These are phyloP conservation scores for Tapera naevia DNA, from an alignment of 2,797 vertebrate genomes.

Conservation along the genomic window DNA sequence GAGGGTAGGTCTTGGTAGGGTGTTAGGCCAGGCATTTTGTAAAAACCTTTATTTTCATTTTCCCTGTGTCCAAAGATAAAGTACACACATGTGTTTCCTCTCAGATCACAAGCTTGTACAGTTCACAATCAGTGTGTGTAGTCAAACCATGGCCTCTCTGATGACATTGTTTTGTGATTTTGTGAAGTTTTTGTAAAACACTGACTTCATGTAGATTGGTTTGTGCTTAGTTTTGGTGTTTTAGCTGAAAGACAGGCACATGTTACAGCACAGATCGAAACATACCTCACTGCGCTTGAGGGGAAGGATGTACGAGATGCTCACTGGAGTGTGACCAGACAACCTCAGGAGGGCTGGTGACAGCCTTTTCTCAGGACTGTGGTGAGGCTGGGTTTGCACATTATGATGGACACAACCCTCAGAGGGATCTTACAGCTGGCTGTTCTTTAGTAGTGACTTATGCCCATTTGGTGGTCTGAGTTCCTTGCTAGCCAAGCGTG, in stretches of 20 bases:
- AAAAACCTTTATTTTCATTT: constrained; percentile 20
- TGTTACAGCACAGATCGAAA: background rate
- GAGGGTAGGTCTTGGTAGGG: background rate
- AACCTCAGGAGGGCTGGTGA: background rate
- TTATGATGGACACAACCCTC: background rate
- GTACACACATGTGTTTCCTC: background rate
- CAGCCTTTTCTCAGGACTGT: background rate
- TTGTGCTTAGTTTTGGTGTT: background rate
- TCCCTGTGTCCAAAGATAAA: constrained; percentile 12
- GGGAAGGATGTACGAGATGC: background rate
- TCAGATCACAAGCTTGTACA: background rate
- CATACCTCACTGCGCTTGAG: background rate
- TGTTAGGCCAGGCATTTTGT: background rate
- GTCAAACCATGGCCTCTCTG: background rate
- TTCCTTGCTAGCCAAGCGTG: background rate
- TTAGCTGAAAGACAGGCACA: background rate
- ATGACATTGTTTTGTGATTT: background rate
- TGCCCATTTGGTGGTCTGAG: background rate
- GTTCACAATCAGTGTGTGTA: background rate
- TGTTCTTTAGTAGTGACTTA: background rate
- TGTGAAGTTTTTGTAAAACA: background rate
- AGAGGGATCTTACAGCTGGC: background rate
- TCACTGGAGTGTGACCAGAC: background rate
- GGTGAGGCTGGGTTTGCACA: background rate
- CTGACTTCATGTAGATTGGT: background rate